phyloP scores from a whole-genome alignment of 2,888 invertebrate genomes.

The Cheilosia vulpina region DNA sequence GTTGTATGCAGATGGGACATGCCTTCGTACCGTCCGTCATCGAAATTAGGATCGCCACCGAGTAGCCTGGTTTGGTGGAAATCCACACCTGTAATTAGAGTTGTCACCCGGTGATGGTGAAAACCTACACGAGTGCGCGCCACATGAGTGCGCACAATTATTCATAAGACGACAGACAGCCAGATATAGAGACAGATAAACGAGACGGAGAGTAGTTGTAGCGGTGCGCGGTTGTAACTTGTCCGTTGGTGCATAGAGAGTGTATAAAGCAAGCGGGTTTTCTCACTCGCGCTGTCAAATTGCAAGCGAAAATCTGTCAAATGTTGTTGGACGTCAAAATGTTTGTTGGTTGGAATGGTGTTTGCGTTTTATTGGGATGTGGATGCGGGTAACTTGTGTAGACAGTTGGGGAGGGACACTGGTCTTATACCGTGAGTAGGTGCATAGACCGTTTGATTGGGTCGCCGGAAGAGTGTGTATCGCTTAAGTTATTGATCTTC shows the following conservation, averaged over 20 bases:
- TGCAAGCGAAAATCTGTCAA: conserved; percentile 46
- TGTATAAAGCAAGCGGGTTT: conserved; percentile 30
- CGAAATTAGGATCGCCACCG: conserved; percentile 11
- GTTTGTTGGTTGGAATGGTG: neutral
- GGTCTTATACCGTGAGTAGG: too few species aligned
- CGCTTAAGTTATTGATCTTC: too few species aligned
- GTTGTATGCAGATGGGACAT: conserved; percentile 39
- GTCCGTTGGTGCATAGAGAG: too few species aligned
- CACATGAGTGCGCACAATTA: conserved; percentile 75
- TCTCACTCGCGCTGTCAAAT: conserved; percentile 32
- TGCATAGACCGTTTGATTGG: too few species aligned
- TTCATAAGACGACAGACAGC: conserved; percentile 70
- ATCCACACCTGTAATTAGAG: conserved; percentile 76
- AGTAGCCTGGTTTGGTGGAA: conserved; percentile 55
- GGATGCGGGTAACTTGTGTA: too few species aligned
- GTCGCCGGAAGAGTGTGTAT: too few species aligned
- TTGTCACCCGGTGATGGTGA: conserved; percentile 74
- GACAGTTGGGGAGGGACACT: too few species aligned
- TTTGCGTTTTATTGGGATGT: too few species aligned
- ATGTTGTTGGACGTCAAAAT: conserved; percentile 29
- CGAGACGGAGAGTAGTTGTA: conserved; percentile 3
- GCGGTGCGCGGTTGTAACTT: too few species aligned
- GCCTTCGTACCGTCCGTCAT: neutral
- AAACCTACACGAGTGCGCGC: conserved; percentile 68
- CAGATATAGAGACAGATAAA: conserved; percentile 67